Conservation (phyloP, 2,797 vertebrate species). For the Tokudaia tokunoshimensis region DNA sequence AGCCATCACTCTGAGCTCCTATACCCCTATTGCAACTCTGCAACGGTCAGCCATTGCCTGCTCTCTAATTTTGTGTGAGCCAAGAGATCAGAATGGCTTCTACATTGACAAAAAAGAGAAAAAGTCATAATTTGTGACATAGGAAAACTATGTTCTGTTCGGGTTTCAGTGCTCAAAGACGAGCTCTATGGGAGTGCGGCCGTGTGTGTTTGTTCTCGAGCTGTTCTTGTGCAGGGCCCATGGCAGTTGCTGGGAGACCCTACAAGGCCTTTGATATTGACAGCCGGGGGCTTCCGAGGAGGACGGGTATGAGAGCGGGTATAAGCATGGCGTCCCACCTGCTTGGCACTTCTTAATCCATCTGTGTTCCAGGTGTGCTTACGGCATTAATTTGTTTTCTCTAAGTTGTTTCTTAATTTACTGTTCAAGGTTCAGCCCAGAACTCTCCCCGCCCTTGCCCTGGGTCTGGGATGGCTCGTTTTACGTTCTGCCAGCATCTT, state of each 20-base stretch:
- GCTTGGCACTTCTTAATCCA: not conserved
- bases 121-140: not conserved
- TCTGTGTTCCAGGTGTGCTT: not conserved
- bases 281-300: not conserved
- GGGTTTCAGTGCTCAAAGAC: not conserved
- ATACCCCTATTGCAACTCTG: not conserved
- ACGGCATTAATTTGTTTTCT: not conserved
- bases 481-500: not conserved
- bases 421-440: not conserved
- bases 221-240: rapidly evolving
- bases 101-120: not conserved
- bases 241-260: rapidly evolving
- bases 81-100: not conserved
- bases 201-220: rapidly evolving
- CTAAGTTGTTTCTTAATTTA: not conserved
- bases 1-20: not conserved
- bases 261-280: rapidly evolving
- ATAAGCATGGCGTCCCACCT: no score
- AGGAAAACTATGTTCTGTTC: not conserved
- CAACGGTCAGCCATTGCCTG: not conserved
- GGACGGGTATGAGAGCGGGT: not conserved
- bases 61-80: not conserved
- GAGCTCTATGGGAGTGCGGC: not conserved
- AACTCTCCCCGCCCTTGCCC: not conserved
- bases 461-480: not conserved